Evolutionary conservation across 1,140 invertebrate species (phyloP), one percentile per base, ranked within the genome.

Genomic region (Apocrypta bakeri): DNA sequence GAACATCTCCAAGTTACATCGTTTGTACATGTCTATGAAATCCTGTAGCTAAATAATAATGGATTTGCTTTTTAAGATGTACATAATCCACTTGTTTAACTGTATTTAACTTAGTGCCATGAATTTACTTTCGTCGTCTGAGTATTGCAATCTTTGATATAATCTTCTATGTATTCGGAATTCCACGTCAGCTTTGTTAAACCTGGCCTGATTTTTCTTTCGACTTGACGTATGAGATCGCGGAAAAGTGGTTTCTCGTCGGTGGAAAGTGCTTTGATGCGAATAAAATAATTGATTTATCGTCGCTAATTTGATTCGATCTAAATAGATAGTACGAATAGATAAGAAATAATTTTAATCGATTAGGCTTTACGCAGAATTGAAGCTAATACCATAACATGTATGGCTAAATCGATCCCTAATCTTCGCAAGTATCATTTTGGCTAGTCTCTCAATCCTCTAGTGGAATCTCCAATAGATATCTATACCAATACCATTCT

Each of bases 201-300:
- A n/a, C 96, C 96, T 2, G 96, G 96, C 81, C 95, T 94, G 77
- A 97, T 94, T 91, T 96, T 96, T 86, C 94, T 95, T 88, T 97
- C 96, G 75, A 95, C 87, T 78, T 91, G 87, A 79, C 88, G 90
- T 63, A 95, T 93, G 83, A 94, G 88, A 85, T 94, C 93, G 81
- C 89, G 90, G 86, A 95, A 95, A 24, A 95, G 87, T 42, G 90
- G 87, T 81, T 93, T 86, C 83, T 95, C 94, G 84, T 94, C 92
- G 42, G 86, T 77, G n/a, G 93, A 93, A 64, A 95, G 86, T 3
- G 92, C 92, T 87, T 89, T 85, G 69, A 81, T 14, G 56, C 9
- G n/a, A 3, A 56, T 56, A 56, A n/a, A 56, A 56, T 48, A 17
- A 48, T 48, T 17, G 42, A 17, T 48, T 48, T 17, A 17, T 17